Evolutionary conservation across 2,113 vertebrate genomes (phyloP).

Genomic region (Podilymbus podiceps): DNA sequence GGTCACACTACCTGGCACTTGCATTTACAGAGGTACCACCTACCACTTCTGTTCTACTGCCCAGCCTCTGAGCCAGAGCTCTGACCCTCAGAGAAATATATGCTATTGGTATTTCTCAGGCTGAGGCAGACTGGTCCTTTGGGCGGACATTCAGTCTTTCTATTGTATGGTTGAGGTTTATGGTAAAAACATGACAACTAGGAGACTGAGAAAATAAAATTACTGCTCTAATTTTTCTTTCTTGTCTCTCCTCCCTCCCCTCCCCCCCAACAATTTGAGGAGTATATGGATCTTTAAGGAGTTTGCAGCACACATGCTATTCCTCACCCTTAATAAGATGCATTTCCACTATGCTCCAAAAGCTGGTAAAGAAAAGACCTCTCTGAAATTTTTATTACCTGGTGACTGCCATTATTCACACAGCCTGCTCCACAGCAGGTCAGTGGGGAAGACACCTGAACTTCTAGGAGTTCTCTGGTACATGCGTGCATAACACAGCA

Average conservation of each 20-base stretch:
- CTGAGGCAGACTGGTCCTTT: neutral
- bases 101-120: neutral
- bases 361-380: neutral
- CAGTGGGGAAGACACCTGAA: neutral
- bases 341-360: neutral
- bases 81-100: neutral
- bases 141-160: neutral
- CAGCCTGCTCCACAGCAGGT: neutral
- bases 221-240: neutral
- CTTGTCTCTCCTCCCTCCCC: too few relatives aligned
- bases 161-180: neutral
- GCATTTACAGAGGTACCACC: neutral
- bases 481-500: neutral
- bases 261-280: too few relatives aligned
- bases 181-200: neutral
- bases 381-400: neutral
- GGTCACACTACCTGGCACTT: neutral
- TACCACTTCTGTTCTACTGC: neutral
- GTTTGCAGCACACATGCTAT: neutral
- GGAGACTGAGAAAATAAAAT: neutral
- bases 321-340: neutral
- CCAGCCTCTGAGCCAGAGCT: neutral
- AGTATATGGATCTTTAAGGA: neutral
- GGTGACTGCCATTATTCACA: fast-evolving
- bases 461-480: neutral